phyloP scores from a whole-genome alignment of 2,113 vertebrate species.

The Orycteropus afer region DNA sequence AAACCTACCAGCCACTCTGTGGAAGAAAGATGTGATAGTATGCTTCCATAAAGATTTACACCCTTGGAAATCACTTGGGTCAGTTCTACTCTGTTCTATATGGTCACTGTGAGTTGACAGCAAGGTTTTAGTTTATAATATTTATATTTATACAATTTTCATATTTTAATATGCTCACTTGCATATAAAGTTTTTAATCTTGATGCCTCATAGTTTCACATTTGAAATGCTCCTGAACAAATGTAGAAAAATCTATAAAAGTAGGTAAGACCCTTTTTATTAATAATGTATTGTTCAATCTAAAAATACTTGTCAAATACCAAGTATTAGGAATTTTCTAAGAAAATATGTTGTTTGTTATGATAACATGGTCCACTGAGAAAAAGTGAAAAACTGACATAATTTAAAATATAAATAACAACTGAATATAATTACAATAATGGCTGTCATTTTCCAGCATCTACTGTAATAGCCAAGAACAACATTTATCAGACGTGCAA shows the following conservation, averaged over 20 bases:
- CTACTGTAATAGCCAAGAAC: neutral
- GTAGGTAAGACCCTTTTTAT: neutral
- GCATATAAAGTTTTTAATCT: slow-evolving; percentile 26
- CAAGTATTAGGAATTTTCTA: neutral
- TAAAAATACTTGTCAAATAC: slow-evolving; percentile 10
- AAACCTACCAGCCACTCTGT: no score
- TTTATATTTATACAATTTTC: neutral
- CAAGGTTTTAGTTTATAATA: neutral
- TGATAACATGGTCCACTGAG: neutral
- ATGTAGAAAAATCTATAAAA: slow-evolving; percentile 16
- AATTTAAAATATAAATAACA: slow-evolving; percentile 12
- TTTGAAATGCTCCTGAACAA: slow-evolving; percentile 5
- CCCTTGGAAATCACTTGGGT: neutral
- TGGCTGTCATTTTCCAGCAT: neutral
- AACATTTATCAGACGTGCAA: no score
- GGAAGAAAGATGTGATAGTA: neutral
- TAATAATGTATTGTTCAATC: slow-evolving; percentile 27
- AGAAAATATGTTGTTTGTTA: neutral
- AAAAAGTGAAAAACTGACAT: neutral
- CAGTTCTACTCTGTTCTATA: neutral
- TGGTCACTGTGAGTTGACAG: neutral
- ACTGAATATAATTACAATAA: neutral
- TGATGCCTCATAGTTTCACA: neutral
- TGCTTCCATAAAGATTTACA: neutral
- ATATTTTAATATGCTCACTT: neutral